These are phyloP conservation scores for Pristiophorus japonicus DNA, from an alignment of 2,113 vertebrate species.

Conservation along the genomic window DNA sequence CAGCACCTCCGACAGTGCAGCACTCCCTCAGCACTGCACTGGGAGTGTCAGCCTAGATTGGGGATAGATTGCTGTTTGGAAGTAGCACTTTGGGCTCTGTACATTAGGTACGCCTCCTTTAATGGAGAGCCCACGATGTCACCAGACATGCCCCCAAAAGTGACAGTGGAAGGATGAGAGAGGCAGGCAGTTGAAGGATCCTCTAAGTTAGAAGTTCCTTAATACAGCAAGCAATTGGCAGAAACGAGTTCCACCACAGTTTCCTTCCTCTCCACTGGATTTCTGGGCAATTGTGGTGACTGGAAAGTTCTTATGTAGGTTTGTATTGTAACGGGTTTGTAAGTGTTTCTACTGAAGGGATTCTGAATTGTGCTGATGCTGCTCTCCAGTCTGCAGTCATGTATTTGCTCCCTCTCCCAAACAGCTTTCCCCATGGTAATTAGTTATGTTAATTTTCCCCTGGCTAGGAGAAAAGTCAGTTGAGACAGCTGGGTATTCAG, in stretches of 20 bases:
- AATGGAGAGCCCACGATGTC: neutral
- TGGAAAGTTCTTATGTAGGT: neutral
- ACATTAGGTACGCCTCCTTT: neutral
- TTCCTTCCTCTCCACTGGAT: neutral
- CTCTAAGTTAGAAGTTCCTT: neutral
- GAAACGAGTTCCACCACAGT: neutral
- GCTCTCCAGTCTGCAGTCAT: neutral
- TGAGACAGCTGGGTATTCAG: neutral
- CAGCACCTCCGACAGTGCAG: too few relatives aligned
- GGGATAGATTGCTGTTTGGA: neutral
- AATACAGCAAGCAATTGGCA: neutral
- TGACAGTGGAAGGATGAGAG: neutral
- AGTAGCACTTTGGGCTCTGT: neutral
- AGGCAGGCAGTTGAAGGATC: neutral
- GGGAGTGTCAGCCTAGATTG: too few relatives aligned
- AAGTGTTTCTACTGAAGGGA: neutral
- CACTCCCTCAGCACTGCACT: too few relatives aligned
- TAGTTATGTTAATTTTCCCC: neutral
- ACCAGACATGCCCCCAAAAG: neutral
- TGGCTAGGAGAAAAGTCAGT: neutral
- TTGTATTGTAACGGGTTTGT: neutral
- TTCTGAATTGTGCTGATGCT: neutral
- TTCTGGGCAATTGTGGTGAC: neutral
- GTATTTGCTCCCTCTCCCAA: neutral
- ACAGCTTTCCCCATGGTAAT: neutral